phyloP scores from a whole-genome alignment of 2,113 vertebrate genomes.

The Orthonyx spaldingii region DNA sequence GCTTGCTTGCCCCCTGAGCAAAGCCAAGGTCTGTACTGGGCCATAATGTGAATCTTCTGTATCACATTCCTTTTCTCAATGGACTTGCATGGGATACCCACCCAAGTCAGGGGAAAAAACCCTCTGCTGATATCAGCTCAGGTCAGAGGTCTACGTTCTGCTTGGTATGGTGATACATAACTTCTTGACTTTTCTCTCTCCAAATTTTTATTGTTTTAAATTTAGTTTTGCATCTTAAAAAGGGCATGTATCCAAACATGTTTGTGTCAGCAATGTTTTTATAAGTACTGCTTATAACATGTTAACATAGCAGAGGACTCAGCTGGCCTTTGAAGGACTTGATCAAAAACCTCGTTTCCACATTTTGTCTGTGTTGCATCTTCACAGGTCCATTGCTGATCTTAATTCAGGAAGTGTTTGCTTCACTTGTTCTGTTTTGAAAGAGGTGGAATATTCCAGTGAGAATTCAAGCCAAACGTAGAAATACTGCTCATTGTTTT shows the following conservation, averaged over 20 bases:
- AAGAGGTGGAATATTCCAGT: not conserved
- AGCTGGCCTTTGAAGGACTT: not conserved
- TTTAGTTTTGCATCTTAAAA: not conserved
- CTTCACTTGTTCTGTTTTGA: not conserved
- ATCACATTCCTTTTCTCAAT: not conserved
- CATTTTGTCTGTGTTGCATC: not conserved
- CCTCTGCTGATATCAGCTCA: not conserved
- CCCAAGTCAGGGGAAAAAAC: not conserved
- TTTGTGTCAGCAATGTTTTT: not conserved
- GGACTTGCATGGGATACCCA: not conserved
- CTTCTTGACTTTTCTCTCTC: not conserved
- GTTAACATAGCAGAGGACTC: not conserved
- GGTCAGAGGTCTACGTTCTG: not conserved
- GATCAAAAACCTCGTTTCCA: not conserved
- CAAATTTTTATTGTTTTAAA: not conserved
- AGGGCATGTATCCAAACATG: not conserved
- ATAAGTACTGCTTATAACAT: not conserved
- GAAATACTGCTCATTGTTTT: not conserved
- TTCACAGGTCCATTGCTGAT: not conserved
- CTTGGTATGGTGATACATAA: not conserved
- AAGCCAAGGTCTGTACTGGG: not conserved
- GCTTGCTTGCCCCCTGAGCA: not conserved
- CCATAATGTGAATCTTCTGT: not conserved
- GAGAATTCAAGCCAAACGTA: not conserved
- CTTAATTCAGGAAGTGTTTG: not conserved